Evolutionary conservation across 2,797 vertebrate genomes (phyloP), one percentile per base, ranked within the genome.

Genomic region (Urocyon cinereoargenteus): DNA sequence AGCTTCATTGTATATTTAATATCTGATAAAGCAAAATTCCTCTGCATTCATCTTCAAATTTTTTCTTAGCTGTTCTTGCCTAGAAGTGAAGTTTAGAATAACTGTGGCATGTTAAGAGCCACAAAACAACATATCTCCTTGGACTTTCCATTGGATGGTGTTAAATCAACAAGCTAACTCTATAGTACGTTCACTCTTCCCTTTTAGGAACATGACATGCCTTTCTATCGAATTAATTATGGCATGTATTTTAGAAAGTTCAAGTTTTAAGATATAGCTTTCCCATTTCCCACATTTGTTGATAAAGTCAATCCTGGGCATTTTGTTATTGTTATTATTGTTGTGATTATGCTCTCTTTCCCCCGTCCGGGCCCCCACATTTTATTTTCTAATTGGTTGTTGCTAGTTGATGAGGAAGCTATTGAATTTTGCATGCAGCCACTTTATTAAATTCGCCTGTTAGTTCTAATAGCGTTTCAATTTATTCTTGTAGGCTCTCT

Each of bases 391-490:
- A 96, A 96, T 94, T 92, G 93, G 91, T 79, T 96, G 94, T 97
- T 94, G 82, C 87, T 92, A 57, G 96, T 92, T 95, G 96, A 94
- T 94, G 93, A 97, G 96, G 90, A 97, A 96, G 96, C 96, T 93
- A 96, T 96, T 97, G 96, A 93, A 97, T 97, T 96, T 98, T 97
- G 96, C 78, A 96, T 94, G 92, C 88, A 97, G 90, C 88, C 73
- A 95, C 96, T 98, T 97, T 97, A 98, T 98, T 98, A 97, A 98
- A 98, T 94, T 96, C 31, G 26, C 96, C 96, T 97, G 97, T 97
- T 98, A 95, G 97, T 97, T 96, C 96, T 98, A 98, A 98, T 96
- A 97, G 97, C 97, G 94, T 98, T 98, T 97, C 97, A 97, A 68
- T 98, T 97, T 98, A 97, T 98, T 98, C 97, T 96, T 96, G 95